These are phyloP conservation scores for Dolomedes plantarius DNA, from an alignment of 2,888 invertebrate genomes.

Conservation along the genomic window DNA sequence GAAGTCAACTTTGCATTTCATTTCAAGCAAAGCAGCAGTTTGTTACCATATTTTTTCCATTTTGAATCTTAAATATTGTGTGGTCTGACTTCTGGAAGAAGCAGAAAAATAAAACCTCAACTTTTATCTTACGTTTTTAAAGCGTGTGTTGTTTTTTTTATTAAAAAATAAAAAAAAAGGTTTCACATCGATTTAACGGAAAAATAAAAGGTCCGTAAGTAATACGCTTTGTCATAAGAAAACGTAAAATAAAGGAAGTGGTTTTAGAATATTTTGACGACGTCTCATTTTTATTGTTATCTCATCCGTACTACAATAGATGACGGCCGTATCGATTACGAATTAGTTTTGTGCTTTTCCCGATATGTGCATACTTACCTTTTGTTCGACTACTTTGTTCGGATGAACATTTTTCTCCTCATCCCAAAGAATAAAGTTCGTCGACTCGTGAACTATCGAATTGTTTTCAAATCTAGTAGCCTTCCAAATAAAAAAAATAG, in stretches of 20 bases:
- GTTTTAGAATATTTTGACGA: background rate
- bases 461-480: background rate
- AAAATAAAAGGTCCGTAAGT: background rate
- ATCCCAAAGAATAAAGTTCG: background rate
- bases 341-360: background rate
- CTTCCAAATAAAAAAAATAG: too few species aligned
- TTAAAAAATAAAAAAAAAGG: too few species aligned
- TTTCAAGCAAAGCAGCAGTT: too few species aligned
- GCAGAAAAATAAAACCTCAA: too few species aligned
- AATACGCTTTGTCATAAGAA: background rate
- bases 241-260: background rate
- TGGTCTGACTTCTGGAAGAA: too few species aligned
- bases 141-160: too few species aligned
- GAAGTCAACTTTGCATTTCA: too few species aligned
- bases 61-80: too few species aligned
- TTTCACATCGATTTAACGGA: background rate
- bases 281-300: background rate
- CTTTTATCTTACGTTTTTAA: too few species aligned
- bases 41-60: too few species aligned
- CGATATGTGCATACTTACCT: background rate
- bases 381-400: background rate
- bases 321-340: background rate
- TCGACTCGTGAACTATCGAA: background rate
- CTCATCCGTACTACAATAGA: background rate
- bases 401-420: background rate